These are phyloP conservation scores for Falco peregrinus DNA, from an alignment of 2,797 vertebrate genomes.

Conservation along the genomic window DNA sequence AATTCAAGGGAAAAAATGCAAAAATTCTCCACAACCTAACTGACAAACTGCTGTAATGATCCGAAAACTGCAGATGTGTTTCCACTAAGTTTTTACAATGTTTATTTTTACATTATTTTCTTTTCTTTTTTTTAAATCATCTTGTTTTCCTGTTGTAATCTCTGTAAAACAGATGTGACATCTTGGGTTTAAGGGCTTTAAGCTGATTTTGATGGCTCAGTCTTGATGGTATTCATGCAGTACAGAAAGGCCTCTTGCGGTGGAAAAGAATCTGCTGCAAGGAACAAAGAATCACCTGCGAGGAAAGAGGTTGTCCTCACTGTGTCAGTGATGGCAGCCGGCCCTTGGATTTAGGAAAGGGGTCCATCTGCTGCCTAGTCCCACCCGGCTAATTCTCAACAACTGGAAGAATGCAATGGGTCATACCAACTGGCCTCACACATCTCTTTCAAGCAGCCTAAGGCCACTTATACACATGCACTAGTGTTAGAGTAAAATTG, in stretches of 20 bases:
- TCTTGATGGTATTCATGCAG: neutral
- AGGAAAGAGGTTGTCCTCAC: neutral
- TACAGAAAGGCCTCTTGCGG: neutral
- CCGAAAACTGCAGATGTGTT: slow-evolving; percentile 65
- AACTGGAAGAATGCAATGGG: neutral
- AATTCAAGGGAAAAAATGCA: slow-evolving; percentile 8
- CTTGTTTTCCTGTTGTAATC: slow-evolving; percentile 59
- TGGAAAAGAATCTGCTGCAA: neutral
- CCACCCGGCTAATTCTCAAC: neutral
- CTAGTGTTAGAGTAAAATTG: neutral
- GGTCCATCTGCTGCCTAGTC: neutral
- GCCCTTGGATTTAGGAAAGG: neutral
- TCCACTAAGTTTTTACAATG: slow-evolving; percentile 57
- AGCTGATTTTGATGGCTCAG: slow-evolving; percentile 12
- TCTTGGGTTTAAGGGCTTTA: slow-evolving; percentile 29
- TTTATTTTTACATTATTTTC: slow-evolving; percentile 53
- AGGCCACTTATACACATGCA: neutral
- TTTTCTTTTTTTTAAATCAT: neutral
- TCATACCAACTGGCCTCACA: neutral
- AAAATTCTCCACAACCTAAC: slow-evolving; percentile 40
- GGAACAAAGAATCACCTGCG: neutral
- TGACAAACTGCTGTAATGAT: slow-evolving; percentile 44
- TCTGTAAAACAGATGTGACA: slow-evolving; percentile 66
- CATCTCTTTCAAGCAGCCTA: neutral
- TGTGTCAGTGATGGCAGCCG: neutral